Evolutionary conservation across 2,113 vertebrate genomes (phyloP).

Genomic region (Trogon surrucura): DNA sequence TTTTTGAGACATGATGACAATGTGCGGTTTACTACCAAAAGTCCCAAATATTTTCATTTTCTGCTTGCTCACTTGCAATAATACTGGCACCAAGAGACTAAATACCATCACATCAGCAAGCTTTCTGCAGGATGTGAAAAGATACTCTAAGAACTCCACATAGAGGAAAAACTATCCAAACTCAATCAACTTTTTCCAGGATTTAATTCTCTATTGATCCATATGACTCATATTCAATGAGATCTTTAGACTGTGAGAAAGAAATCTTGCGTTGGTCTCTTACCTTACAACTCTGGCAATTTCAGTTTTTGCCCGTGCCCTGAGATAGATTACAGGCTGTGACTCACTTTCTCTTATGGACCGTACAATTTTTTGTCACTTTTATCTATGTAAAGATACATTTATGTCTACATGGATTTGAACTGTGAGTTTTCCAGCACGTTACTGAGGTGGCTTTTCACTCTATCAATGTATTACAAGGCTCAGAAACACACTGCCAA

Average conservation of each 20-base stretch:
- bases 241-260: background rate
- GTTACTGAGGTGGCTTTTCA: background rate
- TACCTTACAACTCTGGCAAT: background rate
- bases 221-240: background rate
- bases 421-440: background rate
- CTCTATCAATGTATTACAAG: background rate
- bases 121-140: background rate
- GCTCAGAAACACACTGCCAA: background rate
- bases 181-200: background rate
- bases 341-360: background rate
- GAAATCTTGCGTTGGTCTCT: background rate
- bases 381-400: background rate
- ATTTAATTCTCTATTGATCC: background rate
- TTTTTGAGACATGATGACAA: accelerated
- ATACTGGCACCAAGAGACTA: background rate
- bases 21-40: background rate
- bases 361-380: background rate
- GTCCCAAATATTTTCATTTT: background rate
- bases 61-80: background rate
- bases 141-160: background rate
- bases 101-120: too few relatives aligned
- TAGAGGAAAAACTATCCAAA: background rate
- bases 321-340: background rate
- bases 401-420: accelerated
- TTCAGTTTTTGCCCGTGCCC: background rate